Evolutionary conservation across 2,888 invertebrate species (phyloP).

Genomic region (Agrochola macilenta): DNA sequence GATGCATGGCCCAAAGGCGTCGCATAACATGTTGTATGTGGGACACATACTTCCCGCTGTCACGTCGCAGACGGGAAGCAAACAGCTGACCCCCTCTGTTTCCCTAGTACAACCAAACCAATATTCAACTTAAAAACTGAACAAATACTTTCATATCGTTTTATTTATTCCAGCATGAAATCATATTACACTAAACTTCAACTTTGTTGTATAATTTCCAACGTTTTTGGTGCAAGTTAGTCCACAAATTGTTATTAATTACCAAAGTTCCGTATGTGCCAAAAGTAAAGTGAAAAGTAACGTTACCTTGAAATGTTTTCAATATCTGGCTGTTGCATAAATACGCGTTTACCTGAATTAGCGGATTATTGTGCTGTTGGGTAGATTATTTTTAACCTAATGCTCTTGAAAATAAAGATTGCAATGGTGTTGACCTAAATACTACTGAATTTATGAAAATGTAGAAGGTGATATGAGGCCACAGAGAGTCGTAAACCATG

Average conservation of each 20-base stretch:
- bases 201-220: conserved; percentile 33
- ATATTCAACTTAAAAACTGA: not conserved
- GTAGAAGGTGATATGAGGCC: conserved; percentile 11
- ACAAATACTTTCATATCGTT: not conserved
- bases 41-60: conserved; percentile 4
- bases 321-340: conserved; percentile 28
- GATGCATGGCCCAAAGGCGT: not conserved
- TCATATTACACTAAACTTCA: conserved; percentile 18
- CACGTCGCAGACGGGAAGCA: conserved; percentile 11
- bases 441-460: conserved; percentile 39
- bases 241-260: conserved; percentile 62
- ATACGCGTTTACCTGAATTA: conserved; percentile 40
- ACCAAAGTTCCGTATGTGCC: conserved; percentile 47
- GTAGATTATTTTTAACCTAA: conserved; percentile 32
- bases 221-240: conserved; percentile 35
- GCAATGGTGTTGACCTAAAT: conserved; percentile 6
- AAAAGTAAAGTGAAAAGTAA: conserved; percentile 43
- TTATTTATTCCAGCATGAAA: conserved; percentile 3
- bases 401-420: not conserved
- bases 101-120: conserved; percentile 26
- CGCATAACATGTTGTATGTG: conserved; percentile 3
- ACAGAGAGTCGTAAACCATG: conserved; percentile 32
- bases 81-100: conserved; percentile 36
- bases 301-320: conserved; percentile 42
- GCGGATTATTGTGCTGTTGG: conserved; percentile 19